Percentiles rank a stretch among this genome's conserved stretches.
Evolutionary conservation across 2,113 vertebrate species (phyloP).

Genomic region (Leptocoma aspasia): DNA sequence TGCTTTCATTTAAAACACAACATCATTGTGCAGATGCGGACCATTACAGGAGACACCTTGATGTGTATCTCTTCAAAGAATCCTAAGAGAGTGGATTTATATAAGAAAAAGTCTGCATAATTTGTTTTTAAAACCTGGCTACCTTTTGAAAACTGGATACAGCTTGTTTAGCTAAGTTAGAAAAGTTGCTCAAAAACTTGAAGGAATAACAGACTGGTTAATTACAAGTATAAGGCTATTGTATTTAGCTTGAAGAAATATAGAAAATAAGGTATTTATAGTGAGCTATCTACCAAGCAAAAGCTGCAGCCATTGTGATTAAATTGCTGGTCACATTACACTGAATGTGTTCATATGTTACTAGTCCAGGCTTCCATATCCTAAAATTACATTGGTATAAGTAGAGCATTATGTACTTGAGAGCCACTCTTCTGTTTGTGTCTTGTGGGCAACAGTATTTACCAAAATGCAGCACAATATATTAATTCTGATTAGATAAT

Average conservation of each 20-base stretch:
- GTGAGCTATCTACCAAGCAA: background rate
- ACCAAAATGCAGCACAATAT: background rate
- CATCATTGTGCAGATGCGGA: background rate
- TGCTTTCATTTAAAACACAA: background rate
- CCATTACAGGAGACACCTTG: background rate
- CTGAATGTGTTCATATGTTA: background rate
- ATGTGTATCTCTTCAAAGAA: background rate
- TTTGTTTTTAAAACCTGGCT: background rate
- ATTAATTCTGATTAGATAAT: background rate
- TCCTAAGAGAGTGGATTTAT: background rate
- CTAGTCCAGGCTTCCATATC: background rate
- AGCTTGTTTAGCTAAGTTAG: background rate
- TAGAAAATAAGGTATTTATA: background rate
- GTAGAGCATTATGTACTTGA: background rate
- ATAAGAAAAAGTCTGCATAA: fast-evolving
- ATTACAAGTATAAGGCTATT: background rate
- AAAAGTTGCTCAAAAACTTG: background rate
- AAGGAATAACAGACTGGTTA: background rate
- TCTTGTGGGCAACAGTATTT: background rate
- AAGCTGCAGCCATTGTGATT: background rate
- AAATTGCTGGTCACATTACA: background rate
- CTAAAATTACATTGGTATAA: background rate
- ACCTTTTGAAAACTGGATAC: background rate
- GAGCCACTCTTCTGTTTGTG: background rate
- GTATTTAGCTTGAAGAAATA: background rate